A percentile compares a stretch with the other conserved stretches of the same genome.
Evolutionary conservation across 2,113 vertebrate species (phyloP).

Genomic region (Xiphophorus couchianus): DNA sequence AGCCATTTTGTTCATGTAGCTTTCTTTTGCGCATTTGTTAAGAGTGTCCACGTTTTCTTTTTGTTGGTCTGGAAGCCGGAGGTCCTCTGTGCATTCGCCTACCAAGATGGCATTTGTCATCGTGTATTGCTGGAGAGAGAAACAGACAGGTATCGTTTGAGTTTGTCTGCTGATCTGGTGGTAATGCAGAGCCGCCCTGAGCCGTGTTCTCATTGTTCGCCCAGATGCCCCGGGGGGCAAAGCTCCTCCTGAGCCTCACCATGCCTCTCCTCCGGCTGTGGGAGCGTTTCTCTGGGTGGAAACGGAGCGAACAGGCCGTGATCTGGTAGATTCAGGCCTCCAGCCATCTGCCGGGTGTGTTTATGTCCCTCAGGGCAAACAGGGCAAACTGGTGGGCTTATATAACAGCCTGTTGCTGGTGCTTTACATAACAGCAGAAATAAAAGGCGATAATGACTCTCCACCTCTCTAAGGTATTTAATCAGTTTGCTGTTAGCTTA

Average conservation of each 20-base stretch:
- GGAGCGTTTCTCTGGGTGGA: neutral
- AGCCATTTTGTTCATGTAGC: no score
- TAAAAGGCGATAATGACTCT: neutral
- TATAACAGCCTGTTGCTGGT: neutral
- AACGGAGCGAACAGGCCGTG: conserved; percentile 28
- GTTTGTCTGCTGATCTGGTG: conserved; percentile 15
- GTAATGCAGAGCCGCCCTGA: conserved; percentile 14
- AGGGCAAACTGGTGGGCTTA: neutral
- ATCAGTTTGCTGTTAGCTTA: neutral
- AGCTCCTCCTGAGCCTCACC: conserved; percentile 19
- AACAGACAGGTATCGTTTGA: neutral
- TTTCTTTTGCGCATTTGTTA: no score
- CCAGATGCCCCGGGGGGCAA: conserved; percentile 15
- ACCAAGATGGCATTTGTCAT: no score
- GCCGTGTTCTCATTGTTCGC: conserved; percentile 45
- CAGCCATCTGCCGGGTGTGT: conserved; percentile 3
- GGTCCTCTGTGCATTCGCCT: no score
- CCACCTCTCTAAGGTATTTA: neutral
- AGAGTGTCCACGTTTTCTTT: no score
- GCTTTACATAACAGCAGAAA: neutral
- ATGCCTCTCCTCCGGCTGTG: conserved; percentile 31
- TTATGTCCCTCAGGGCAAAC: neutral
- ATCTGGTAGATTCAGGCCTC: conserved; percentile 13
- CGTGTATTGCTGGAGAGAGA: neutral
- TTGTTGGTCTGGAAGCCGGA: no score